Base-by-base conservation (phyloP, 2,888 invertebrate species). In the Entomobrya multifasciata region DNA sequence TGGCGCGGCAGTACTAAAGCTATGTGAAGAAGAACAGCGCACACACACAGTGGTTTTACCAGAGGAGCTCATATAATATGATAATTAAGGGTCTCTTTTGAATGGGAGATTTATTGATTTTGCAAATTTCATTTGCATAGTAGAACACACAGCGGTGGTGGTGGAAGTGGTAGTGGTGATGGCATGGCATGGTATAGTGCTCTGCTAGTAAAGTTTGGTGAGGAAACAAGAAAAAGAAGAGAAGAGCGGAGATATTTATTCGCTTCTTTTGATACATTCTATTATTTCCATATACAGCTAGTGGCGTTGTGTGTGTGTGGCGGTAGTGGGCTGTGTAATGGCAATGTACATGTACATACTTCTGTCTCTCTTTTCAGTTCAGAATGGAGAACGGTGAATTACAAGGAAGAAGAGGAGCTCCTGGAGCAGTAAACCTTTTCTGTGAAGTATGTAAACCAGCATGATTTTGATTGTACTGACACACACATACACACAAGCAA, bases 31-130 rank as follows among this genome's bases (percentile, higher is more conserved):
- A n/a, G n/a, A n/a, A n/a, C n/a, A n/a, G n/a, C n/a, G n/a, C 25
- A 60, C 11, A 36, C 36, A 62, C 17, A 49, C 27, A 44, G 60
- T 78, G 36, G 78, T 57, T 77, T 65, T 17, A 65, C n/a, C 41
- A 77, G 77, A 22, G 62, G 27, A 57, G 57, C 84, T 84, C 84
- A 84, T 84, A 84, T 84, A 84, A 84, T 84, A 84, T 84, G 84
- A 84, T 84, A 84, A 84, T 84, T 84, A 84, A 84, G 84, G 84
- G 84, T 76, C 78, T 78, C 84, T 27, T 78, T 70, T 84, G 78
- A 84, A 84, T 84, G 70, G 78, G 84, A 77, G 84, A 84, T 84
- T 84, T 84, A 84, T 84, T 84, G 84, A 84, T 84, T 84, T 84
- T 84, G 84, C 84, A 78, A 84, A 84, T 84, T 84, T 84, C 84